Conservation (phyloP, 1,140 invertebrate species). For the Zaprionus davidi region DNA sequence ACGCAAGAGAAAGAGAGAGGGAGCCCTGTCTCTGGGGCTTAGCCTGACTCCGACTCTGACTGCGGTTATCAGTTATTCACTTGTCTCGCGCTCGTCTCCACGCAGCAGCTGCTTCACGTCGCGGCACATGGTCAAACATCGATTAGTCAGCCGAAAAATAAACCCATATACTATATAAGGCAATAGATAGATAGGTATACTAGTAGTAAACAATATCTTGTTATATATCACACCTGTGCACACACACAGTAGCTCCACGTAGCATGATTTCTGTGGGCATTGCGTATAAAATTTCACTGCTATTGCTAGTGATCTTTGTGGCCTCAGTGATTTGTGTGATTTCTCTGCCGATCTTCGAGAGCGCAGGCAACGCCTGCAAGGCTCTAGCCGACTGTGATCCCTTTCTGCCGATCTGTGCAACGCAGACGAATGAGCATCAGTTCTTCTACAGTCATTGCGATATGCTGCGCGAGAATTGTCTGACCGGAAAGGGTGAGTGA, state of each 20-base stretch:
- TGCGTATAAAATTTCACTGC: constrained; percentile 31
- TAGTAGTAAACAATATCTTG: background rate
- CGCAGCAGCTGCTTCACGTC: constrained; percentile 10
- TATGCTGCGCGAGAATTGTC: constrained; percentile 73
- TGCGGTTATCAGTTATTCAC: constrained; percentile 64
- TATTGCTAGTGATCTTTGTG: constrained; percentile 48
- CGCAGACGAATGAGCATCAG: constrained; percentile 66
- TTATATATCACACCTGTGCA: background rate
- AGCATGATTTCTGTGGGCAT: constrained; percentile 20
- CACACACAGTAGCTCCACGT: background rate
- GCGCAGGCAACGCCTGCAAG: constrained; percentile 38
- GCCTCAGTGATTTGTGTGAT: constrained; percentile 40
- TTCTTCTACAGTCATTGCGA: constrained; percentile 82
- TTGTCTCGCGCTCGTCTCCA: constrained; percentile 37
- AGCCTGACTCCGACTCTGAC: constrained; percentile 11
- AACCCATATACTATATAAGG: background rate
- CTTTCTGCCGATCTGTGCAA: constrained; percentile 68
- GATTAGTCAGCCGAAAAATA: constrained; percentile 21
- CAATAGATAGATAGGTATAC: background rate
- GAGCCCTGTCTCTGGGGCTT: constrained; percentile 29
- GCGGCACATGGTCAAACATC: background rate
- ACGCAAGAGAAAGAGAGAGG: background rate
- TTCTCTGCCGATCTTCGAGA: constrained; percentile 54
- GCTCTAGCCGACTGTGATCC: constrained; percentile 63
- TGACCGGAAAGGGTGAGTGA: constrained; percentile 74